phyloP scores from a whole-genome alignment of 2,113 vertebrate genomes.

The Cebidichthys violaceus region DNA sequence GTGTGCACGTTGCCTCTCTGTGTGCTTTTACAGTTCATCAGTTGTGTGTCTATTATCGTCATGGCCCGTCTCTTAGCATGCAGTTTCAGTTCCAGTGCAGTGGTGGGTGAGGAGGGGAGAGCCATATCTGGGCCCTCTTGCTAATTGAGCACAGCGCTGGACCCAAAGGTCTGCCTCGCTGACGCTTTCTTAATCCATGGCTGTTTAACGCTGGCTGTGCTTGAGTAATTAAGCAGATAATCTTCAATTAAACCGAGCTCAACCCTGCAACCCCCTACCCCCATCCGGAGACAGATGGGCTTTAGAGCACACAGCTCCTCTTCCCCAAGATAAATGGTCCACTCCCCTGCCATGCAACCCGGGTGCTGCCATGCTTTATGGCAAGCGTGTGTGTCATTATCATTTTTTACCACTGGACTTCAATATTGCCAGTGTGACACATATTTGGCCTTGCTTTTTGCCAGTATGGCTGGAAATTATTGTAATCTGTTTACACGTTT shows the following conservation, averaged over 20 bases:
- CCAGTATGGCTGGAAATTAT: not conserved
- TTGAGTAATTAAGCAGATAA: constrained; percentile 87
- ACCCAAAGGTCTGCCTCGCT: constrained; percentile 76
- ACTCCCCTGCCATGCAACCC: constrained; percentile 50
- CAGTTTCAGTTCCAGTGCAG: constrained; percentile 58
- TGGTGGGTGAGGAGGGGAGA: constrained; percentile 47
- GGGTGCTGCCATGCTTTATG: constrained; percentile 58
- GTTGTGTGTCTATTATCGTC: constrained; percentile 50
- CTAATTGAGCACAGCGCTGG: constrained; percentile 78
- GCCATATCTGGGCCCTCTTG: constrained; percentile 68
- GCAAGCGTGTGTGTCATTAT: constrained; percentile 41
- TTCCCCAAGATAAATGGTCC: constrained; percentile 75
- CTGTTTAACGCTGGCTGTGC: constrained; percentile 81
- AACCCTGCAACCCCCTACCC: constrained; percentile 67
- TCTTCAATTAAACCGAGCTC: constrained; percentile 84
- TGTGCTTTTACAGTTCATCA: constrained; percentile 19
- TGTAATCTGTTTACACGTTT: not conserved
- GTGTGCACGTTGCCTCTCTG: constrained; percentile 23
- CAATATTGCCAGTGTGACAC: constrained; percentile 17
- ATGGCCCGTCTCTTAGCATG: constrained; percentile 65
- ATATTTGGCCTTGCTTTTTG: constrained; percentile 38
- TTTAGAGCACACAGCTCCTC: constrained; percentile 52
- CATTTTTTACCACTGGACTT: constrained; percentile 45
- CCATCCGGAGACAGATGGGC: constrained; percentile 74
- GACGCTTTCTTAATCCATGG: constrained; percentile 78